Evolutionary conservation across 1,140 invertebrate genomes (phyloP).

Genomic region (Cyphomyrmex costatus): DNA sequence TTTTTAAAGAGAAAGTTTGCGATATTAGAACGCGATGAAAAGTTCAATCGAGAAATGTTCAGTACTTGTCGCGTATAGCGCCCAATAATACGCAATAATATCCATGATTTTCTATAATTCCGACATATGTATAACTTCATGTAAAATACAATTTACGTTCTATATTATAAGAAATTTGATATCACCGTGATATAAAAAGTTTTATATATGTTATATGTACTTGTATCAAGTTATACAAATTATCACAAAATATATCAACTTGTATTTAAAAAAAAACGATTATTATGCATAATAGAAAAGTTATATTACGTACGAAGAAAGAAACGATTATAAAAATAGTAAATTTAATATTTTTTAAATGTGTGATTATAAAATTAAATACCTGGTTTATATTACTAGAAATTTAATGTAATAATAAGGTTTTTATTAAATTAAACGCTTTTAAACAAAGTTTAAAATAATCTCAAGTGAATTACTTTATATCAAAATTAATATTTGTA

Average conservation of each 20-base stretch:
- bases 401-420: not conserved
- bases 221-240: too few relatives aligned
- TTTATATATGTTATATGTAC: too few relatives aligned
- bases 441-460: not conserved
- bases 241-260: too few relatives aligned
- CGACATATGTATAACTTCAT: not conserved
- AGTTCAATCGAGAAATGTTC: constrained; percentile 27
- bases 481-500: not conserved
- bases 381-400: not conserved
- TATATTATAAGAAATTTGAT: not conserved
- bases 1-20: constrained; percentile 10
- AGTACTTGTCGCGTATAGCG: not conserved
- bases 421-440: not conserved
- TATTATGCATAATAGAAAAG: not conserved
- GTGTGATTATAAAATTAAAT: constrained; percentile 15
- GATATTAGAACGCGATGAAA: constrained; percentile 37
- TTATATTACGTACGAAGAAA: not conserved
- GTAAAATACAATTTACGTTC: not conserved
- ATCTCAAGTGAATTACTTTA: not conserved
- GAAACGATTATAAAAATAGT: not conserved
- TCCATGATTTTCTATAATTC: constrained; percentile 6
- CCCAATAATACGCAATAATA: not conserved
- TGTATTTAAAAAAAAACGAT: not conserved
- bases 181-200: not conserved
- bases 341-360: not conserved